phyloP scores from a whole-genome alignment of 1,140 invertebrate species.

The Spodoptera litura region DNA sequence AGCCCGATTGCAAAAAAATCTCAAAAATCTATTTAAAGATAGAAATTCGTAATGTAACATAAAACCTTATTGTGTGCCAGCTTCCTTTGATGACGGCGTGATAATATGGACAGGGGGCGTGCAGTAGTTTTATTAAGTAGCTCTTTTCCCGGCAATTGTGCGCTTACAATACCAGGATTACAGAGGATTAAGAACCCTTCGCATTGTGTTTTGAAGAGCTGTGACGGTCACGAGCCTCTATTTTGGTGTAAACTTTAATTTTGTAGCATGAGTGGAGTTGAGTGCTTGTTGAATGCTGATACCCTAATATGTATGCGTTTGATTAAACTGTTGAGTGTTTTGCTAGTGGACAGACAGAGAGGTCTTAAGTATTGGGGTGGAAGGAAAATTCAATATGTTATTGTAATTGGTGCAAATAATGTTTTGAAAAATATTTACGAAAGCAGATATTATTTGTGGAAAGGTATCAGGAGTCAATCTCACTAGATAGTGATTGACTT shows the following conservation, averaged over 20 bases:
- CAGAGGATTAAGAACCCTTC: conserved; percentile 71
- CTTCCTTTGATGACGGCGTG: conserved; percentile 79
- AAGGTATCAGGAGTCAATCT: too few species aligned
- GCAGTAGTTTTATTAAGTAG: conserved; percentile 72
- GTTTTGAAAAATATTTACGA: too few species aligned
- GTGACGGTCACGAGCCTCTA: conserved; percentile 31
- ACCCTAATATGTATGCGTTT: not conserved
- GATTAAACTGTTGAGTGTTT: conserved; percentile 15
- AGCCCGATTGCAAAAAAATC: conserved; percentile 28
- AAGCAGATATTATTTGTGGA: too few species aligned
- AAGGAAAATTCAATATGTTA: not conserved
- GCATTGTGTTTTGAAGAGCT: conserved; percentile 60
- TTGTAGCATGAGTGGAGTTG: conserved; percentile 54
- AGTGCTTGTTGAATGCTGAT: conserved; percentile 13
- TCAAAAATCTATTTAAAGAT: conserved; percentile 10
- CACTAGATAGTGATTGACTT: too few species aligned
- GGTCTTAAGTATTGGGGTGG: too few species aligned
- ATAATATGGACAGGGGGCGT: conserved; percentile 64
- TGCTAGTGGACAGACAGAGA: not conserved
- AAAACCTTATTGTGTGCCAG: conserved; percentile 74
- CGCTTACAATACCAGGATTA: conserved; percentile 81
- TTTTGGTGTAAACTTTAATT: conserved; percentile 68
- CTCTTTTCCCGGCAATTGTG: conserved; percentile 84
- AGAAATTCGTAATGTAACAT: conserved; percentile 64
- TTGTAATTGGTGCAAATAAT: too few species aligned